A percentile compares a stretch with the other conserved stretches of the same genome.
Conservation (phyloP, 2,797 vertebrate species). For the Coreius guichenoti region DNA sequence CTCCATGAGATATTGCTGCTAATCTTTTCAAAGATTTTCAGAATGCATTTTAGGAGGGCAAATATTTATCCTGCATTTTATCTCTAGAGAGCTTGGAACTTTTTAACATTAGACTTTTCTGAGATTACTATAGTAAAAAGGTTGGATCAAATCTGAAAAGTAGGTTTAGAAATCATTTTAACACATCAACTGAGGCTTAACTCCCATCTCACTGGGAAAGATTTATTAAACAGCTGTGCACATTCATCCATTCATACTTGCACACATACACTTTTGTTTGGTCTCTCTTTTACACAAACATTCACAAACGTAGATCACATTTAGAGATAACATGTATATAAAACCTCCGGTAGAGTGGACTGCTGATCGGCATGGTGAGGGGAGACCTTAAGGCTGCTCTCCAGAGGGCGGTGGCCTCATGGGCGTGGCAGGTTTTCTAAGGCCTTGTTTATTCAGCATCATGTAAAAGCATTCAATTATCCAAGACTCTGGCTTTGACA, state of each 20-base stretch:
- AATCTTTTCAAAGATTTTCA: conserved; percentile 15
- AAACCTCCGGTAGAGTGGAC: conserved; percentile 76
- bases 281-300: conserved; percentile 69
- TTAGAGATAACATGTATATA: conserved; percentile 72
- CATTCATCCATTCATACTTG: conserved; percentile 70
- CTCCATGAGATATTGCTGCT: not conserved
- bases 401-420: conserved; percentile 66
- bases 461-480: conserved; percentile 59
- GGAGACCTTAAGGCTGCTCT: conserved; percentile 69
- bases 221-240: conserved; percentile 73
- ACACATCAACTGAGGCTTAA: conserved; percentile 28
- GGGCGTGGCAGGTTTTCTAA: conserved; percentile 78
- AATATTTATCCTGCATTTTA: not conserved
- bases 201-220: conserved; percentile 68
- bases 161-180: not conserved
- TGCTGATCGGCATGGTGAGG: conserved; percentile 77
- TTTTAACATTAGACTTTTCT: not conserved
- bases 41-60: not conserved
- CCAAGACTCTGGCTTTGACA: conserved; percentile 52
- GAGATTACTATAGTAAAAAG: not conserved
- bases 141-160: not conserved
- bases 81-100: not conserved
- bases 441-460: conserved; percentile 71
- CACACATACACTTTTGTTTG: conserved; percentile 75
- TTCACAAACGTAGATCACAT: conserved; percentile 67